Conservation (phyloP, 2,888 invertebrate species). For the Strigamia transsilvanica region DNA sequence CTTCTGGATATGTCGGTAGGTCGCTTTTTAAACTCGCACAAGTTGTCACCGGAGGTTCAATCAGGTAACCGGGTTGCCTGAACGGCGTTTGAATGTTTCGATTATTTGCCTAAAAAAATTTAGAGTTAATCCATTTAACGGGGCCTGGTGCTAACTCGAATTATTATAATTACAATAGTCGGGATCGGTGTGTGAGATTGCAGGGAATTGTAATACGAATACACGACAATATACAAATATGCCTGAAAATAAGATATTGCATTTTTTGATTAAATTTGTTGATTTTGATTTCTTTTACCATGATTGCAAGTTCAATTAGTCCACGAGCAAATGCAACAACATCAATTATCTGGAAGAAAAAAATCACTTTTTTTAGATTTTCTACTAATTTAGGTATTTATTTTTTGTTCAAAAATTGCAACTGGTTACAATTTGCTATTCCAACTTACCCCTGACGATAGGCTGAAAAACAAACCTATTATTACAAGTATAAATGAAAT, state of each 20-base stretch:
- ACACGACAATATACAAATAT: conserved; percentile 3
- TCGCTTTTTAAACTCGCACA: neutral
- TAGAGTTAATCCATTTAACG: neutral
- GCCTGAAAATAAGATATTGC: neutral
- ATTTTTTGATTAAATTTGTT: conserved; percentile 1
- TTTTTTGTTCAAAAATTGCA: neutral
- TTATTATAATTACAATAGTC: neutral
- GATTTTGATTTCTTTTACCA: neutral
- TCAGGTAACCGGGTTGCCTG: neutral
- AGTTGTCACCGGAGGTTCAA: neutral
- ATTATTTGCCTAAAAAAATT: neutral
- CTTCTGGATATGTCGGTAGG: neutral
- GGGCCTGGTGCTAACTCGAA: neutral
- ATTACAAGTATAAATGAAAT: neutral
- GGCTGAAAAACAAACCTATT: neutral
- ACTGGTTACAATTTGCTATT: neutral
- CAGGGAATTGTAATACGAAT: neutral
- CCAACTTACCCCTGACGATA: conserved; percentile 1
- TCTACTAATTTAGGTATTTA: neutral
- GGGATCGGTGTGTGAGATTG: neutral
- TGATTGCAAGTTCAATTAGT: neutral
- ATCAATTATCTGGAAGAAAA: neutral
- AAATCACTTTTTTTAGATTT: neutral
- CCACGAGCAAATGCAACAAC: neutral
- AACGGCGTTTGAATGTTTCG: neutral